Percentiles rank a stretch among this genome's conserved stretches.
These are phyloP conservation scores for Drosophila setosimentum DNA, from an alignment of 2,888 invertebrate genomes.

Conservation along the genomic window DNA sequence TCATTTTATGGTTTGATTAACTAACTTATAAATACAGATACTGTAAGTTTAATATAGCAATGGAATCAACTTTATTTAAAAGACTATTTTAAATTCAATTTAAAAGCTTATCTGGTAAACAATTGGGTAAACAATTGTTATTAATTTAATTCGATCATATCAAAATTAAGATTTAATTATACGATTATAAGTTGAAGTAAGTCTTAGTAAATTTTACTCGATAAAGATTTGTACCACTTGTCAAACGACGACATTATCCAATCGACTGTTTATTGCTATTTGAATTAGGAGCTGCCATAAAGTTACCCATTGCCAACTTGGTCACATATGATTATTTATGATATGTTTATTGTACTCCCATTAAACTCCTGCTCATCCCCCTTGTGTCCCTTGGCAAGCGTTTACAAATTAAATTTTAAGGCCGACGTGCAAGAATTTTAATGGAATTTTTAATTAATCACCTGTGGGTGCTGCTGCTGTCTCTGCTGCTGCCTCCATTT, in stretches of 20 bases:
- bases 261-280: background rate
- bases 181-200: no score
- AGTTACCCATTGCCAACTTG: slow-evolving; percentile 20
- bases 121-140: background rate
- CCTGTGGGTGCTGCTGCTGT: slow-evolving; percentile 35
- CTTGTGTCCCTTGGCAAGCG: slow-evolving; percentile 1
- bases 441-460: slow-evolving; percentile 78
- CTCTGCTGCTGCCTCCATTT: background rate
- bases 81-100: background rate
- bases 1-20: background rate
- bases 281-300: slow-evolving; percentile 18
- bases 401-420: slow-evolving; percentile 56
- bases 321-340: slow-evolving; percentile 15
- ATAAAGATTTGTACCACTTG: background rate
- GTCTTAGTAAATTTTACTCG: background rate
- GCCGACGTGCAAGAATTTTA: slow-evolving; percentile 47
- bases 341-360: slow-evolving; percentile 18
- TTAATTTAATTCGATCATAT: no score
- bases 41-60: background rate
- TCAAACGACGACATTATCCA: background rate
- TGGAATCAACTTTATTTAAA: background rate
- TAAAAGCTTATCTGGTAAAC: background rate
- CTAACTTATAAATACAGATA: background rate
- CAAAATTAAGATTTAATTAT: background rate
- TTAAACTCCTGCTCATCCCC: background rate